A percentile compares a stretch with the other conserved stretches of the same genome.
These are phyloP conservation scores for Drosophila kambysellisi DNA, from an alignment of 2,888 invertebrate species.

Conservation along the genomic window DNA sequence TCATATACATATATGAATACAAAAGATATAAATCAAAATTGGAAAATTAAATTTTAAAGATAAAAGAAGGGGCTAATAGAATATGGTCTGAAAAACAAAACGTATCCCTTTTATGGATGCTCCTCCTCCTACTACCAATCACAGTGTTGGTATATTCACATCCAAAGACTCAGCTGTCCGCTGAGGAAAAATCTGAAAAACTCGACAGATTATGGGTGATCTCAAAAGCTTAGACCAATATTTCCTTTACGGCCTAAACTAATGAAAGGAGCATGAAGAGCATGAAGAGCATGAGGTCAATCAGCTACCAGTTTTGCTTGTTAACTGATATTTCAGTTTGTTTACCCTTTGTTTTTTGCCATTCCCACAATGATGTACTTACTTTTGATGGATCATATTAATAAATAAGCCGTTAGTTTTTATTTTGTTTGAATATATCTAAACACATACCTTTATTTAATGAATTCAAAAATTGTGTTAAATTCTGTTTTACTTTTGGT, in stretches of 20 bases:
- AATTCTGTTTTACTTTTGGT: conserved; percentile 72
- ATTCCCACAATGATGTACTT: not conserved
- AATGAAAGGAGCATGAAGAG: not conserved
- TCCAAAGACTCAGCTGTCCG: not conserved
- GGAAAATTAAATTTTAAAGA: no score
- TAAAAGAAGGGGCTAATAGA: no score
- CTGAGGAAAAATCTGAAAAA: not conserved
- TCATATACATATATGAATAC: no score
- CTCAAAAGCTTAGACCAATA: not conserved
- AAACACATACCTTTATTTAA: conserved; percentile 85
- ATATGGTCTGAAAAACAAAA: no score
- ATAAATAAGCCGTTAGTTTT: conserved; percentile 27
- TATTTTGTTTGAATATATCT: conserved; percentile 83
- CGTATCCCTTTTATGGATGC: no score
- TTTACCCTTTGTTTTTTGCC: no score
- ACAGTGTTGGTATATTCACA: not conserved
- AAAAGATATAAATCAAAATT: no score
- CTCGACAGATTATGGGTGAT: not conserved
- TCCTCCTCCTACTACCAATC: not conserved
- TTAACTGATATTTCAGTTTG: not conserved
- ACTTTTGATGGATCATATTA: not conserved
- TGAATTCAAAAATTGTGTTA: conserved; percentile 83
- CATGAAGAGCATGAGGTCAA: not conserved
- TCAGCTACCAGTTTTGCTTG: not conserved
- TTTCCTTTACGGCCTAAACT: not conserved